Evolutionary conservation across 2,797 vertebrate genomes (phyloP).

Genomic region (Aeoliscus strigatus): DNA sequence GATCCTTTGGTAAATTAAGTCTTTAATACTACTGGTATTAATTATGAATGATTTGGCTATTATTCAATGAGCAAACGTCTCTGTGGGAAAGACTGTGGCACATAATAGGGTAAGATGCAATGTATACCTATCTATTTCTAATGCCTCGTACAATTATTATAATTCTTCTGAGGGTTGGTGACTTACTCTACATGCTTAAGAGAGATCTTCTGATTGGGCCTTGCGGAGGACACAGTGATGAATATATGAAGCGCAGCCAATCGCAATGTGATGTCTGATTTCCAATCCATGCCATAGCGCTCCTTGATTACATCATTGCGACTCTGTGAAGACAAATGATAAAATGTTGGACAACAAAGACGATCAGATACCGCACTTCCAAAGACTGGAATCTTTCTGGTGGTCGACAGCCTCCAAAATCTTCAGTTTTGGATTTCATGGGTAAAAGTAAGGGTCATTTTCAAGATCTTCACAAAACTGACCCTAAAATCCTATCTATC

Average conservation of each 20-base stretch:
- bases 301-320: constrained; percentile 98
- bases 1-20: constrained; percentile 41
- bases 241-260: constrained; percentile 96
- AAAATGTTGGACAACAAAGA: not conserved
- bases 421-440: no score
- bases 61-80: constrained; percentile 41
- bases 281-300: constrained; percentile 90
- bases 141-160: no score
- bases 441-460: no score
- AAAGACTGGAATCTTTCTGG: not conserved
- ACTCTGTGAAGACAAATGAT: constrained; percentile 76
- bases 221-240: constrained; percentile 94
- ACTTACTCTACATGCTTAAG: constrained; percentile 98
- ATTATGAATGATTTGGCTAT: constrained; percentile 50
- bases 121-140: not conserved
- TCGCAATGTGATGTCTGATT: constrained; percentile 88
- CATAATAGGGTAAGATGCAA: constrained; percentile 16
- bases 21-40: constrained; percentile 46
- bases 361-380: constrained; percentile 3
- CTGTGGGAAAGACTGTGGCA: constrained; percentile 17
- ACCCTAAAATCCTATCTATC: no score
- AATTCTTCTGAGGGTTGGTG: constrained; percentile 16
- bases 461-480: no score
- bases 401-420: no score
- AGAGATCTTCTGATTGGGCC: constrained; percentile 96